Conservation (phyloP, 2,113 vertebrate species). For the Ptilonorhynchus violaceus region DNA sequence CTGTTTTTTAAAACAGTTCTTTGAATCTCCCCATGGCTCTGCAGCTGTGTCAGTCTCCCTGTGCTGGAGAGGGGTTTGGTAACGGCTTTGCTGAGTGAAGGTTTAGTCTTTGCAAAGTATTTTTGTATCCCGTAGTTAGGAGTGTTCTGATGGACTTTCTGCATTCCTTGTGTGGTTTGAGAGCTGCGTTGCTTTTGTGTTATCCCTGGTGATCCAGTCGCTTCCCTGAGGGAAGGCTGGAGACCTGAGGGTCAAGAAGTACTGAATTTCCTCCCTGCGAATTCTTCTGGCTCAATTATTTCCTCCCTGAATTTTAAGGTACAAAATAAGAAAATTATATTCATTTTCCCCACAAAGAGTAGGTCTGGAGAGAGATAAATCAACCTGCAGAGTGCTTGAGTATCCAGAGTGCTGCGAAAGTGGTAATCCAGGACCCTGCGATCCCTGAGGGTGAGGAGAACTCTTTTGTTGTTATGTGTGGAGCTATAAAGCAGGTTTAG, state of each 20-base stretch:
- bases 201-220: fast-evolving
- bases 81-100: neutral
- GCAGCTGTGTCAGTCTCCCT: neutral
- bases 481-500: neutral
- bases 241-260: neutral
- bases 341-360: neutral
- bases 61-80: neutral
- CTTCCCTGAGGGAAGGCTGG: neutral
- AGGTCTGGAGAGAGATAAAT: neutral
- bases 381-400: neutral
- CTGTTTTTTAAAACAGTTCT: neutral
- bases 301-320: neutral
- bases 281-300: neutral
- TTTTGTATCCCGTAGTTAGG: neutral
- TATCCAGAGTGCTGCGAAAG: neutral
- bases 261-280: neutral
- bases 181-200: neutral
- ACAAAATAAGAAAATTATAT: neutral
- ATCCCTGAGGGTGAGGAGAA: neutral
- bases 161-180: neutral
- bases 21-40: neutral
- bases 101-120: neutral
- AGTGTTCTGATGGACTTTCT: neutral
- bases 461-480: fast-evolving
- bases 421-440: neutral